A percentile compares a stretch with the other conserved stretches of the same genome.
These are phyloP conservation scores for Athripsodes cinereus DNA, from an alignment of 2,888 invertebrate species.

Conservation along the genomic window DNA sequence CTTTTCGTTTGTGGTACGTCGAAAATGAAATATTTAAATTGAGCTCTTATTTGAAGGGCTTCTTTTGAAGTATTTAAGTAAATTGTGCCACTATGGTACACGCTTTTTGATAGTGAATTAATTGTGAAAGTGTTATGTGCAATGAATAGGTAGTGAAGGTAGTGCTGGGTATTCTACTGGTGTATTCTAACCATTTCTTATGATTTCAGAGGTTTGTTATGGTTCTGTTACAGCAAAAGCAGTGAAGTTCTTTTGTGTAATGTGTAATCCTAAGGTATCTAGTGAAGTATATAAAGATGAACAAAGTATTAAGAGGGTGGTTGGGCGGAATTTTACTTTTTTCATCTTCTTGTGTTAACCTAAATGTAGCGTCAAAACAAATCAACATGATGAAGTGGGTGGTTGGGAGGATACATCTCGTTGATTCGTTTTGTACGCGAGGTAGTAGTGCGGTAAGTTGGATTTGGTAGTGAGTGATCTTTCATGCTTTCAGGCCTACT, in stretches of 20 bases:
- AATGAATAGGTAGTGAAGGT: not conserved
- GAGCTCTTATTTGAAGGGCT: conserved; percentile 3
- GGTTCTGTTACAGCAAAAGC: not conserved
- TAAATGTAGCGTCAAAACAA: not conserved
- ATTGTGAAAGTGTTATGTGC: not conserved
- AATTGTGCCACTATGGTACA: not conserved
- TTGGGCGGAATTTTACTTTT: no score
- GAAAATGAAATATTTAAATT: conserved; percentile 12
- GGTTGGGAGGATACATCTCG: not conserved
- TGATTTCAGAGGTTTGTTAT: not conserved
- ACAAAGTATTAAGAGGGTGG: not conserved
- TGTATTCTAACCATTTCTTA: not conserved
- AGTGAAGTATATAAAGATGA: no score
- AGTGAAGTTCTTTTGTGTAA: no score
- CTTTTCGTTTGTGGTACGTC: conserved; percentile 6
- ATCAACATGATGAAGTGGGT: not conserved
- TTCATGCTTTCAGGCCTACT: not conserved
- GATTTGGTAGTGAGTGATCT: not conserved
- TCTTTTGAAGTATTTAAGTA: conserved; percentile 11
- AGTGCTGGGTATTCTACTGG: no score
- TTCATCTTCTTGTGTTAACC: no score
- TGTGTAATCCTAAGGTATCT: no score
- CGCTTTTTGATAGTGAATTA: not conserved
- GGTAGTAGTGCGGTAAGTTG: not conserved
- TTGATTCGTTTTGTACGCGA: not conserved